Base-by-base conservation (phyloP, 2,888 invertebrate species). In the Seladonia tumulorum region DNA sequence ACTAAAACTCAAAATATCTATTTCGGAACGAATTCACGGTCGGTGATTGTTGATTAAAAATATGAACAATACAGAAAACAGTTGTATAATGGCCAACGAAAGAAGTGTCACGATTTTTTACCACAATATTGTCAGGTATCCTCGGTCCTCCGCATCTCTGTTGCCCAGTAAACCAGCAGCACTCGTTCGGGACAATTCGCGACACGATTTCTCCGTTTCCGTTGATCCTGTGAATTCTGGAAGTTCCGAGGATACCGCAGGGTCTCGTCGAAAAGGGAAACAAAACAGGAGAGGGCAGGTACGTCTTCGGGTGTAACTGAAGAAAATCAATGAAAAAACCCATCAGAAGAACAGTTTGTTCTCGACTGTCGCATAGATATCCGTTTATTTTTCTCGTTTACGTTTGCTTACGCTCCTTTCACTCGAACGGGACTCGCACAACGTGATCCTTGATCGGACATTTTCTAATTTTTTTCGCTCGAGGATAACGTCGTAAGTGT, bases 221-320 rank as follows among this genome's bases (percentile, higher is more conserved):
- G 12, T 83, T 72, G 63, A 87, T 84, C 35, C 87, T 82, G 49
- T 90, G 86, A 76, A 87, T 68, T 5, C 91, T 85, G 70, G 49
- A 73, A 35, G 87, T 87, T 47, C 87, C 89, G 39, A 91, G 84
- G 82, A 91, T 89, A 7, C 87, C 89, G 35, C 90, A 85, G 87
- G 92, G 88, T 70, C 87, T 89, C 60, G 90, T 81, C 77, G 91
- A 79, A 72, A 92, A 92, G 39, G 94, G 94, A 79, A 94, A 91
- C 68, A 88, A 57, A 45, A 92, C 89, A 47, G 93, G 91, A 81
- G 89, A 86, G 82, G 94, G 82, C 74, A 93, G 79, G 79, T 93
- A 93, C 66, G 91, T 90, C 76, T 93, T 92, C 85, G 93, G 90
- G 47, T 93, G 89, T 79, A 91, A 75, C 94, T 94, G 86, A 83